Evolutionary conservation across 2,113 vertebrate species (phyloP), one percentile per base, ranked within the genome.

Genomic region (Galeopterus variegatus): DNA sequence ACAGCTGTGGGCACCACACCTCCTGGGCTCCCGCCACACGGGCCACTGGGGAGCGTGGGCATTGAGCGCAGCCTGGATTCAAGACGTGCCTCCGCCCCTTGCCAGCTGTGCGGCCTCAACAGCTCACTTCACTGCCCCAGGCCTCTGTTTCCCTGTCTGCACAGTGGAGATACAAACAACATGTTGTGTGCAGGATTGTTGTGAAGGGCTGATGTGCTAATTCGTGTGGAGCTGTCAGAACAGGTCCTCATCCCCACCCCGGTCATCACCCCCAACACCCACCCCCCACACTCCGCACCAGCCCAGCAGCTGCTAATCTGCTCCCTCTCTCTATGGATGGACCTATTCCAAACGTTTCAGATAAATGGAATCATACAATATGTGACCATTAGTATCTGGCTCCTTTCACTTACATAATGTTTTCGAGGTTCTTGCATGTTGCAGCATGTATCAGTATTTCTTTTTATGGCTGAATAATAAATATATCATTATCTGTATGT

Each of bases 301-400:
- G 60, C 80, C 26, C 19, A 21, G 70, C 70, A 73, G 1, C 67
- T 18, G 6, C 67, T 33, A 2, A 2, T 70, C 67, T 10, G n/a
- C 45, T 1, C 24, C 15, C 36, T 0, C 24, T 65, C 24, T 48
- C 52, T 33, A 1, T 21, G 4, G 73, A 19, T 18, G 15, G 2
- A 8, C 62, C 41, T 58, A 6, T 58, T 8, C 67, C 2, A 60
- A 31, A 11, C n/a, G 19, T 54, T 52, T n/a, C 6, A 0, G 17
- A 7, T 1, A 4, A 24, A 5, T 5, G 41, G 64, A 14, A 8
- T 24, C 28, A 3, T 3, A 1, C n/a, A 1, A 1, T 1, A 0
- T 6, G 7, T 62, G 64, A 5, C 17, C 45, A 65, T 84, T 17
- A 3, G 28, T 41, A 60, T 24, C 31, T 8, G 33, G 76, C 48